Conservation (phyloP, 2,797 vertebrate species). For the Chrysocyon brachyurus region DNA sequence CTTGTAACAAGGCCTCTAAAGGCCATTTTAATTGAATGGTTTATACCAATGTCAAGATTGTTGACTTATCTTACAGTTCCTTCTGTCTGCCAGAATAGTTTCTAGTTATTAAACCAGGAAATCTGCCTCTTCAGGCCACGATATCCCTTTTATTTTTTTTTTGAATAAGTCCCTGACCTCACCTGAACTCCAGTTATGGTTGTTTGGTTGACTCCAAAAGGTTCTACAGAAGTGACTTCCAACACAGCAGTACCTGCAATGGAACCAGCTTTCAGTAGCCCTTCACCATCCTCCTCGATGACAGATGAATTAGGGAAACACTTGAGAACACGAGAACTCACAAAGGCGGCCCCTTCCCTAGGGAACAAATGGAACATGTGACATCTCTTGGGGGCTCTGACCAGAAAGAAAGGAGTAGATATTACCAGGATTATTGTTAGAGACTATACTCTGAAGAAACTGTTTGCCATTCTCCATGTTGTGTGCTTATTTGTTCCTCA, state of each 20-base stretch:
- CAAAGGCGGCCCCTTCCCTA: slow-evolving; percentile 87
- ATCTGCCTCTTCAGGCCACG: neutral
- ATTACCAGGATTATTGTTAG: neutral
- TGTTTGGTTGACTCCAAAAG: slow-evolving; percentile 88
- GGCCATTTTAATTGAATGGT: neutral
- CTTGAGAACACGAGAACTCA: slow-evolving; percentile 84
- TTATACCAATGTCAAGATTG: neutral
- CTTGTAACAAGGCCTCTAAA: neutral
- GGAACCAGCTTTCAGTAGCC: slow-evolving; percentile 86
- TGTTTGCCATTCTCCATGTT: neutral
- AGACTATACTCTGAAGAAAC: neutral
- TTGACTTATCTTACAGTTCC: neutral
- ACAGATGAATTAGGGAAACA: slow-evolving; percentile 87
- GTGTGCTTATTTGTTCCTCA: slow-evolving; percentile 20
- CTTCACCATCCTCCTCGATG: slow-evolving; percentile 84
- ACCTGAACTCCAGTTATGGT: slow-evolving; percentile 88
- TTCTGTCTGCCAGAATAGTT: slow-evolving; percentile 29
- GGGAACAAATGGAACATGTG: slow-evolving; percentile 32
- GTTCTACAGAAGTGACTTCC: slow-evolving; percentile 89
- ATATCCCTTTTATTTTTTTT: neutral
- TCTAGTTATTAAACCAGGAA: slow-evolving; percentile 8
- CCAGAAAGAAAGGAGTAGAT: neutral
- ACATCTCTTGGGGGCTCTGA: neutral
- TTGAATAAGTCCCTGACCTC: slow-evolving; percentile 22
- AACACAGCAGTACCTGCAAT: slow-evolving; percentile 87